A percentile compares a stretch with the other conserved stretches of the same genome.
These are phyloP conservation scores for Stomatorhinus walkeri DNA, from an alignment of 2,797 vertebrate species.

Conservation along the genomic window DNA sequence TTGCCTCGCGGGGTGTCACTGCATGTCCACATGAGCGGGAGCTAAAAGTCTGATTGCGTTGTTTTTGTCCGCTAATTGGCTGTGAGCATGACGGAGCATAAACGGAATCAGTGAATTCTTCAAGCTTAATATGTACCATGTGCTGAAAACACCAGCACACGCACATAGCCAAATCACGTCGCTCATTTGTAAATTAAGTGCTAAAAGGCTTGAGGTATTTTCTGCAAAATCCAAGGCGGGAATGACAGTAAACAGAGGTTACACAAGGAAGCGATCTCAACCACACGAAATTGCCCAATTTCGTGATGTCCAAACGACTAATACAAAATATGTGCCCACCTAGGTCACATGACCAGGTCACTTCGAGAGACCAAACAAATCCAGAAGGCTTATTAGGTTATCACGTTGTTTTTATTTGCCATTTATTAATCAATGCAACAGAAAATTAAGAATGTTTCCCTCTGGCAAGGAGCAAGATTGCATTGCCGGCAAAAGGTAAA, in stretches of 20 bases:
- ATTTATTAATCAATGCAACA: not conserved
- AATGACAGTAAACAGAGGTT: not conserved
- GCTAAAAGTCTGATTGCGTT: not conserved
- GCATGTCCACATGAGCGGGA: not conserved
- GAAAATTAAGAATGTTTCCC: not conserved
- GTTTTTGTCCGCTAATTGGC: not conserved
- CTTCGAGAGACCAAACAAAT: not conserved
- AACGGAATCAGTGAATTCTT: not conserved
- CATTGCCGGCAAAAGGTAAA: not conserved
- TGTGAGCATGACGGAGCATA: not conserved
- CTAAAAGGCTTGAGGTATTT: slow-evolving; percentile 3
- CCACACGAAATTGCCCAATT: not conserved
- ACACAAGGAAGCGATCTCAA: not conserved
- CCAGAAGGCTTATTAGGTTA: not conserved
- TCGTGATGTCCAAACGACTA: not conserved
- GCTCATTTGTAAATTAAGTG: not conserved
- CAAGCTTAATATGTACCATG: not conserved
- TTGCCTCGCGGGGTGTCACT: not conserved
- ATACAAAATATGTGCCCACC: not conserved
- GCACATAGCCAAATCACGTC: not conserved
- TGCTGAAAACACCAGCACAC: not conserved
- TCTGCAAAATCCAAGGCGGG: not conserved
- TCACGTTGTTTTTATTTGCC: not conserved
- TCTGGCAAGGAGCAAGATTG: not conserved
- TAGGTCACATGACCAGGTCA: not conserved